A percentile compares a stretch with the other conserved stretches of the same genome.
phyloP scores from a whole-genome alignment of 1,140 invertebrate species.

The Pachypeltis micranthus region DNA sequence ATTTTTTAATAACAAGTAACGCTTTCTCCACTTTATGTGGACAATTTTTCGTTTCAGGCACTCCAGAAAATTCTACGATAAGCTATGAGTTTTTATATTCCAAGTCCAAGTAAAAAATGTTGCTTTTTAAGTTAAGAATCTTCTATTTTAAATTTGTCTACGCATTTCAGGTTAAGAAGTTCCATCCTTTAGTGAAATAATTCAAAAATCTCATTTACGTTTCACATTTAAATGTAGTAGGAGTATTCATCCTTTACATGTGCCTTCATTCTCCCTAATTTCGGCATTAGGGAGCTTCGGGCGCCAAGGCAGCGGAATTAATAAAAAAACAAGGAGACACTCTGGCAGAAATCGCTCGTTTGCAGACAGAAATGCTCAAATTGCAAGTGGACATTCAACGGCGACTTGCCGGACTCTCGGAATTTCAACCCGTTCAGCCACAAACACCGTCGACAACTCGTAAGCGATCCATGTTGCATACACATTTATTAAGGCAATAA shows the following conservation, averaged over 20 bases:
- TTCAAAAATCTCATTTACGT: neutral
- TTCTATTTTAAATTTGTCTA: no score
- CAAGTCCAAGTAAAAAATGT: no score
- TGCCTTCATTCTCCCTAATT: neutral
- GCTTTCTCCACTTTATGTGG: no score
- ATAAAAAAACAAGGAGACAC: constrained; percentile 20
- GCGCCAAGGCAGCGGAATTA: constrained; percentile 9
- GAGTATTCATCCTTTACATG: neutral
- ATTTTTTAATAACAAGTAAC: no score
- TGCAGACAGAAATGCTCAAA: constrained; percentile 21
- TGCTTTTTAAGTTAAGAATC: no score
- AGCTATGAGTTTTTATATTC: no score
- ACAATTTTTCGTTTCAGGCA: no score
- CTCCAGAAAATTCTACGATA: no score
- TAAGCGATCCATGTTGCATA: no score
- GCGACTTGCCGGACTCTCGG: constrained; percentile 22
- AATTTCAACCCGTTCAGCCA: neutral
- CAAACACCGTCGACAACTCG: no score
- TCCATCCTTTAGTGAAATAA: neutral
- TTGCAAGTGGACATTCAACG: constrained; percentile 28
- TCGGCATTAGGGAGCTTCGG: constrained; percentile 8
- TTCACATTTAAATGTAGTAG: neutral
- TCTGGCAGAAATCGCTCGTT: constrained; percentile 19
- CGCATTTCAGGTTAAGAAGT: no score
- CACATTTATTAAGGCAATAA: no score